phyloP scores from a whole-genome alignment of 2,888 invertebrate genomes.

The Parthenolecanium corni region DNA sequence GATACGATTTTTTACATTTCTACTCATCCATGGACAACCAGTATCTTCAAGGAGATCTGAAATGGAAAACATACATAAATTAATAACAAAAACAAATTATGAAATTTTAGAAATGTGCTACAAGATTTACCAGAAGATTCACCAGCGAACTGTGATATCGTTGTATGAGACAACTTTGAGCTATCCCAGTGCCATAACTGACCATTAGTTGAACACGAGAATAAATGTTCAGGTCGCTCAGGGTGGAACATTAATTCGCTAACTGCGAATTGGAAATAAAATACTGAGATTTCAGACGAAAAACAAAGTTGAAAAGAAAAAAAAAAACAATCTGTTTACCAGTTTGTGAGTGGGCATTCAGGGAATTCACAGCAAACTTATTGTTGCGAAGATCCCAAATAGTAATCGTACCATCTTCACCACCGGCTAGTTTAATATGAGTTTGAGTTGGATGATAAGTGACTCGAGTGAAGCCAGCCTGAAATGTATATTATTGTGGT shows the following conservation, averaged over 20 bases:
- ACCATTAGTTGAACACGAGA: conserved; percentile 68
- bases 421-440: conserved; percentile 72
- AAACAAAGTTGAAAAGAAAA: conserved; percentile 9
- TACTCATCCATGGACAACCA: conserved; percentile 55
- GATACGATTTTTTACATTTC: conserved; percentile 55
- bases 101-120: neutral
- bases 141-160: neutral
- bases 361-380: conserved; percentile 65
- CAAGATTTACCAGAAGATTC: neutral
- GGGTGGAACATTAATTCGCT: conserved; percentile 82
- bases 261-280: conserved; percentile 42
- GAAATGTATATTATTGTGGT: neutral
- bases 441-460: conserved; percentile 77
- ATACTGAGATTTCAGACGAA: conserved; percentile 2
- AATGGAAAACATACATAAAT: conserved; percentile 9
- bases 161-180: conserved; percentile 34
- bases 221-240: conserved; percentile 68
- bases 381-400: conserved; percentile 83
- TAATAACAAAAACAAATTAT: neutral
- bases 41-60: conserved; percentile 34
- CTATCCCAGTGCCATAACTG: conserved; percentile 86
- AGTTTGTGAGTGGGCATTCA: conserved; percentile 59
- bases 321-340: conserved; percentile 31
- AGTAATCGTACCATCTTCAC: conserved; percentile 73
- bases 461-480: conserved; percentile 49